Conservation (phyloP, 2,797 vertebrate species). For the Enteromius radiatus region DNA sequence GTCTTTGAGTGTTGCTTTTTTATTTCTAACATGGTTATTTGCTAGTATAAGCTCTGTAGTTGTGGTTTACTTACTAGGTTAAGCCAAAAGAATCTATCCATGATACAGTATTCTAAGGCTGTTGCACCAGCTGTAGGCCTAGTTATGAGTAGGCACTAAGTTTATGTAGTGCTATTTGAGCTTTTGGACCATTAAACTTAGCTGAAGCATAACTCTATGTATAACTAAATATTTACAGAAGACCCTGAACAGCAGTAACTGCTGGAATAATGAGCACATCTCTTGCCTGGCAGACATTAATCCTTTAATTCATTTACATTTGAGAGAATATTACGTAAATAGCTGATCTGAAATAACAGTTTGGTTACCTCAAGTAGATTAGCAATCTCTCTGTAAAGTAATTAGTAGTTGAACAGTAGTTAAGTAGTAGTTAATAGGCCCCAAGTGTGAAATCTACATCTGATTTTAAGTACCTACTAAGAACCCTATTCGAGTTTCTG, state of each 20-base stretch:
- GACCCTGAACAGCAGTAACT: neutral
- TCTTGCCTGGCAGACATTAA: neutral
- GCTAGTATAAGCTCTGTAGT: neutral
- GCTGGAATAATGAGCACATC: neutral
- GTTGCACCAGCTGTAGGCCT: neutral
- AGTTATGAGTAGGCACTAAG: neutral
- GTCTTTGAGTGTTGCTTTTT: neutral
- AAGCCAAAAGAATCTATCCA: neutral
- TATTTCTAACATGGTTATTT: neutral
- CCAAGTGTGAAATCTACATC: neutral
- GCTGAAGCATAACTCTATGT: neutral
- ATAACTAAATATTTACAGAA: constrained; percentile 9
- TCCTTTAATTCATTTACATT: neutral
- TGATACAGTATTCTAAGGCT: neutral
- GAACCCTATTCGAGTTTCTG: neutral
- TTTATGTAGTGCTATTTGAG: constrained; percentile 2
- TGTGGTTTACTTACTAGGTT: neutral
- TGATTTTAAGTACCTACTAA: neutral
- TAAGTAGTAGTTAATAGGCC: neutral
- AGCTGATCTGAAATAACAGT: no score
- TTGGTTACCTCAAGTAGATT: no score
- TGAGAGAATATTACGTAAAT: neutral
- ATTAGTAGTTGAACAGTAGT: neutral
- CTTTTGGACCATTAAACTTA: neutral
- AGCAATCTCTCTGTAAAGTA: no score